A percentile compares a stretch with the other conserved stretches of the same genome.
Evolutionary conservation across 2,797 vertebrate genomes (phyloP).

Genomic region (Acanthornis magna): DNA sequence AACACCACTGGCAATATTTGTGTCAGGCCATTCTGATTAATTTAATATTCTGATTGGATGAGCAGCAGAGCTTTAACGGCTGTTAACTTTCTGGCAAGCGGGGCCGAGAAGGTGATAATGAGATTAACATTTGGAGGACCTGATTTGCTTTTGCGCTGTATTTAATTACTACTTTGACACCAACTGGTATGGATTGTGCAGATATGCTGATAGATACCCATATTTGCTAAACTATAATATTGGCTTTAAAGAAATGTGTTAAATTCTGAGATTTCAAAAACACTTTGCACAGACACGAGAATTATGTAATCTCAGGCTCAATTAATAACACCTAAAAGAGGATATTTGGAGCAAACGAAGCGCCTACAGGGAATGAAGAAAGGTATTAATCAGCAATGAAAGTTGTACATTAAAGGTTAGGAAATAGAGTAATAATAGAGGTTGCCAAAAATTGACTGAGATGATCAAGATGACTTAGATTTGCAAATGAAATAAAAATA

Average conservation of each 20-base stretch:
- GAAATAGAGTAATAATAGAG: not conserved
- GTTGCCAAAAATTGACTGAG: not conserved
- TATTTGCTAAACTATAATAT: constrained; percentile 27
- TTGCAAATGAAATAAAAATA: not conserved
- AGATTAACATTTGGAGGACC: constrained; percentile 78
- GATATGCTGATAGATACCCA: constrained; percentile 39
- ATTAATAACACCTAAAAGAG: not conserved
- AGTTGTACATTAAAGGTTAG: not conserved
- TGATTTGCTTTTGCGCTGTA: constrained; percentile 73
- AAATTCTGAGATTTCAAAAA: constrained; percentile 29
- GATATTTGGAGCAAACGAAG: not conserved
- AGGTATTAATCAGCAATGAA: not conserved
- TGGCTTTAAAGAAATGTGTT: constrained; percentile 46
- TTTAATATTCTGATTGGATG: constrained; percentile 79
- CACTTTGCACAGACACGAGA: not conserved
- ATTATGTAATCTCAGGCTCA: constrained; percentile 12
- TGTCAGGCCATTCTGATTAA: constrained; percentile 70
- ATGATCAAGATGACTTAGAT: not conserved
- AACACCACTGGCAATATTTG: constrained; percentile 64
- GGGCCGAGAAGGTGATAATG: constrained; percentile 77
- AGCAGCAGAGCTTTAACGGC: constrained; percentile 71
- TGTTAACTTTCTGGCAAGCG: constrained; percentile 79
- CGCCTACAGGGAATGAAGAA: not conserved
- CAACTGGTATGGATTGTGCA: constrained; percentile 58
- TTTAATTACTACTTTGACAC: constrained; percentile 80